Percentiles rank a stretch among this genome's conserved stretches.
Evolutionary conservation across 2,888 invertebrate genomes (phyloP).

Genomic region (Euspilapteryx auroguttella): DNA sequence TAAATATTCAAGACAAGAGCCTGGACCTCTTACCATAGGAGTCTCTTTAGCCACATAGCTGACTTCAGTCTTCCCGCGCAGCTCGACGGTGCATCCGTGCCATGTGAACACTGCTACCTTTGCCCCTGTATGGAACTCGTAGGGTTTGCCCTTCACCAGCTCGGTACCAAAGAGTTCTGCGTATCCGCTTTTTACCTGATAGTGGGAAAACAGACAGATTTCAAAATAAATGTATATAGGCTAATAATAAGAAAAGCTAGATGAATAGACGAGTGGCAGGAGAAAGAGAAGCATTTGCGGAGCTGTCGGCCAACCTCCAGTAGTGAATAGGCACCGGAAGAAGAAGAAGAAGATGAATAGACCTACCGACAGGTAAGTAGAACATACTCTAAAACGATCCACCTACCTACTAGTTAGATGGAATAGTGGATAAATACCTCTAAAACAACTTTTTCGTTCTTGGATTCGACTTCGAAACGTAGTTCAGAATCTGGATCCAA

Average conservation of each 20-base stretch:
- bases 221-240: too few species aligned
- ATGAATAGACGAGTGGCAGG: too few species aligned
- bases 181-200: constrained; percentile 86
- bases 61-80: constrained; percentile 88
- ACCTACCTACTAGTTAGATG: not conserved
- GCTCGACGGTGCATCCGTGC: constrained; percentile 88
- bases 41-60: constrained; percentile 95
- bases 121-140: constrained; percentile 85
- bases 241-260: too few species aligned
- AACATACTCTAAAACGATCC: too few species aligned
- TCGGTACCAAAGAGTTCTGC: constrained; percentile 98
- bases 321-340: too few species aligned
- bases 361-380: too few species aligned
- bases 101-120: constrained; percentile 96
- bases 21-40: constrained; percentile 71
- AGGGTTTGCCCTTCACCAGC: constrained; percentile 88
- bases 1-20: too few species aligned
- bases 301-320: too few species aligned
- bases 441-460: constrained; percentile 78
- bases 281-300: too few species aligned
- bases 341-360: too few species aligned
- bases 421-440: constrained; percentile 52
- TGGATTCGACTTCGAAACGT: constrained; percentile 92
- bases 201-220: too few species aligned
- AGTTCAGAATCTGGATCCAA: constrained; percentile 87